Percentiles rank a stretch among this genome's conserved stretches.
phyloP scores from a whole-genome alignment of 2,113 vertebrate genomes.

The Apistogramma diplotaenia region DNA sequence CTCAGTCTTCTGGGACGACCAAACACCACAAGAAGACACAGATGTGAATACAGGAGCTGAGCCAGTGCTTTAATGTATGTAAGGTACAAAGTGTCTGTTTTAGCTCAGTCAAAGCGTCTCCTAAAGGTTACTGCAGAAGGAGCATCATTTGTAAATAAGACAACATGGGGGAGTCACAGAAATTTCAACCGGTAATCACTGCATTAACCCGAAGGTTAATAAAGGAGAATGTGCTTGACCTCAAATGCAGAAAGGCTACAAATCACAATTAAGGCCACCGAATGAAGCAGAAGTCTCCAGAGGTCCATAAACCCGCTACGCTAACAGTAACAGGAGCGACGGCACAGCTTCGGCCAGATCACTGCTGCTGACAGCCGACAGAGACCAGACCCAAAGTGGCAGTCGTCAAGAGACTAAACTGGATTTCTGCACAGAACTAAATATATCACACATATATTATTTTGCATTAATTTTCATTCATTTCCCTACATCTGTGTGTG shows the following conservation, averaged over 20 bases:
- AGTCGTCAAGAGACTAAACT: neutral
- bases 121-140: neutral
- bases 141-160: neutral
- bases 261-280: constrained; percentile 30
- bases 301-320: constrained; percentile 31
- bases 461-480: neutral
- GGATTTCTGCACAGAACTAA: constrained; percentile 19
- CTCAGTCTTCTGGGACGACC: constrained; percentile 16
- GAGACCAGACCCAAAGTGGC: constrained; percentile 19
- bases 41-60: constrained; percentile 19
- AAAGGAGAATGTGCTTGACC: constrained; percentile 22
- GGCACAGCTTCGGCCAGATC: constrained; percentile 26
- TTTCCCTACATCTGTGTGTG: neutral
- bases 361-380: constrained; percentile 29
- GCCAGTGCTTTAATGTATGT: constrained; percentile 24
- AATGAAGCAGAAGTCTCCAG: constrained; percentile 3
- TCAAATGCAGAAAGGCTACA: constrained; percentile 19
- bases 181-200: neutral
- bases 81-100: constrained; percentile 17
- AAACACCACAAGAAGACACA: constrained; percentile 39
- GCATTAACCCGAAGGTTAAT: constrained; percentile 12
- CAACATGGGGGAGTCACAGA: neutral
- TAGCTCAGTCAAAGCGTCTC: constrained; percentile 2
- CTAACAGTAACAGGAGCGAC: constrained; percentile 21
- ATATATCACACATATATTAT: neutral